phyloP scores from a whole-genome alignment of 2,797 vertebrate species.

The Halcyon smyrnensis region DNA sequence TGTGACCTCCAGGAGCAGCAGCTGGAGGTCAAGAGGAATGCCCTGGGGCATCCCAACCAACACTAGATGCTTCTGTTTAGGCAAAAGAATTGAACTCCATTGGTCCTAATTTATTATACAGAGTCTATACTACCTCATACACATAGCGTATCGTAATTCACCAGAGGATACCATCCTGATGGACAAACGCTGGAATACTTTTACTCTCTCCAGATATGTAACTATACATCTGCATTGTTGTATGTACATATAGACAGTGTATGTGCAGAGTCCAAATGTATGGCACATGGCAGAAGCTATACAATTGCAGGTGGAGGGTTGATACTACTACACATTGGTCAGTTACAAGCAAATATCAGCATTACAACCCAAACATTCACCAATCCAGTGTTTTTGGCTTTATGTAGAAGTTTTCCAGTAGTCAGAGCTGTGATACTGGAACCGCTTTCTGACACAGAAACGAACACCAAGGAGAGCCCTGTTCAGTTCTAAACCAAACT shows the following conservation, averaged over 20 bases:
- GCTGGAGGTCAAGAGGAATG: background rate
- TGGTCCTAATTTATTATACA: background rate
- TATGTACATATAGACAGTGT: background rate
- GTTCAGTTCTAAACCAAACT: background rate
- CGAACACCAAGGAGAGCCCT: background rate
- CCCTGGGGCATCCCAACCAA: background rate
- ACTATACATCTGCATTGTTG: background rate
- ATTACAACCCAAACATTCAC: background rate
- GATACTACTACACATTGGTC: background rate
- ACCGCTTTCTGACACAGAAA: background rate
- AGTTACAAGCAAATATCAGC: background rate
- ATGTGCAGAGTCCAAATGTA: background rate
- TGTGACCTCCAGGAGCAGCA: background rate
- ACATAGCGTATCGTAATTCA: background rate
- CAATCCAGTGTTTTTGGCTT: background rate
- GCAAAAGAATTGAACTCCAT: background rate
- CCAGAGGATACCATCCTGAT: background rate
- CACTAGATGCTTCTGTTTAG: background rate
- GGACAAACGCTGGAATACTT: background rate
- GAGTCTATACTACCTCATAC: background rate
- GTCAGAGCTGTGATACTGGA: background rate
- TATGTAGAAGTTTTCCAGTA: background rate
- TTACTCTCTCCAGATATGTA: background rate
- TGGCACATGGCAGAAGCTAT: background rate
- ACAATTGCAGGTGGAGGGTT: background rate